phyloP scores from a whole-genome alignment of 2,113 vertebrate species.

The Galbula dea region DNA sequence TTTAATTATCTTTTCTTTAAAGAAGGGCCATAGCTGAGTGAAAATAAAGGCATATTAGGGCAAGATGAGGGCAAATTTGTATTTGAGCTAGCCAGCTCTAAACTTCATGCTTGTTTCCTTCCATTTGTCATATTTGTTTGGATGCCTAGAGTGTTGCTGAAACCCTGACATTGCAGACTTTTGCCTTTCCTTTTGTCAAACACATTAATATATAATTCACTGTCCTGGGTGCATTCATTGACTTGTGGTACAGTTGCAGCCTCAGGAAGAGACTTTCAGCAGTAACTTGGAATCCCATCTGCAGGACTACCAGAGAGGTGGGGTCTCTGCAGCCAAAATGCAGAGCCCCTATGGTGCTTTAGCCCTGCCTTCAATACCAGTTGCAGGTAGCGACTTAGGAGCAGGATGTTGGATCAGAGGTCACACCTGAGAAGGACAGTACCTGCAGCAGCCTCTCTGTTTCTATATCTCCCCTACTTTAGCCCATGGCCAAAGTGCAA shows the following conservation, averaged over 20 bases:
- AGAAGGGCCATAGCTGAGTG: neutral
- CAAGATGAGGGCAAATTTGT: neutral
- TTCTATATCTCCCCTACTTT: neutral
- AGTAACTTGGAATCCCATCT: neutral
- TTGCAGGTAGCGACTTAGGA: rapidly evolving
- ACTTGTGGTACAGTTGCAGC: no score
- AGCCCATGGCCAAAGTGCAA: neutral
- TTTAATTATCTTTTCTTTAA: neutral
- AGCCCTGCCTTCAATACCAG: neutral
- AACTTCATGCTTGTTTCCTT: neutral
- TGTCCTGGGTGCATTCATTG: neutral
- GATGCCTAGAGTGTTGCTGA: neutral
- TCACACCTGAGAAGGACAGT: neutral
- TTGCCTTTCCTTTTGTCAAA: neutral
- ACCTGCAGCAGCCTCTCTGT: neutral
- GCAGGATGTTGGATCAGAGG: neutral
- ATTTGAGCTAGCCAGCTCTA: neutral
- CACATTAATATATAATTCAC: neutral
- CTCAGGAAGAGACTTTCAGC: rapidly evolving
- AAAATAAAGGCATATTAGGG: neutral
- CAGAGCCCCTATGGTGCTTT: neutral
- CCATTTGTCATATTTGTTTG: neutral
- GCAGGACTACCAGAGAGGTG: neutral
- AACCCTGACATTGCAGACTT: neutral
- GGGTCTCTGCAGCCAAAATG: neutral